phyloP scores from a whole-genome alignment of 2,888 invertebrate genomes.

The Helleia helle region DNA sequence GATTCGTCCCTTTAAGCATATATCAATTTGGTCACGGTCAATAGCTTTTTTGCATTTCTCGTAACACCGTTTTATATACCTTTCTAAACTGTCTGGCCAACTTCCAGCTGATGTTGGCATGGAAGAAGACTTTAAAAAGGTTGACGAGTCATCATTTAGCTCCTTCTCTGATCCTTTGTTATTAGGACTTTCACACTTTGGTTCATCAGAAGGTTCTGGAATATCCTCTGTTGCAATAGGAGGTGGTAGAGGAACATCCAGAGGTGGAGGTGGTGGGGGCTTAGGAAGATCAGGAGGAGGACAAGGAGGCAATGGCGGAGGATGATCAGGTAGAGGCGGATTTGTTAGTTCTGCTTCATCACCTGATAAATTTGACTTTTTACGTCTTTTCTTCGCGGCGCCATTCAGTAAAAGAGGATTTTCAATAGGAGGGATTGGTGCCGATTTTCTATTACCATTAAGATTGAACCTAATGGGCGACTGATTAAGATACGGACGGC shows the following conservation, averaged over 20 bases:
- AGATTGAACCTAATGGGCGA: slow-evolving; percentile 64
- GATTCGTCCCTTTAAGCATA: slow-evolving; percentile 94
- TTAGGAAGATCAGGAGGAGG: slow-evolving; percentile 60
- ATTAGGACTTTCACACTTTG: slow-evolving; percentile 25
- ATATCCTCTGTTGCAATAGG: slow-evolving; percentile 58
- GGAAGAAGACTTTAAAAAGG: slow-evolving; percentile 45
- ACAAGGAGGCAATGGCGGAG: slow-evolving; percentile 67
- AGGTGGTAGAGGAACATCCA: slow-evolving; percentile 58
- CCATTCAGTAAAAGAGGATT: slow-evolving; percentile 53
- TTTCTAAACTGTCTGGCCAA: slow-evolving; percentile 86
- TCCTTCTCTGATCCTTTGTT: slow-evolving; percentile 32
- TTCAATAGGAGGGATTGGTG: slow-evolving; percentile 50
- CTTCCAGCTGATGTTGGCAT: slow-evolving; percentile 67
- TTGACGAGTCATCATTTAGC: slow-evolving; percentile 38
- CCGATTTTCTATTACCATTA: slow-evolving; percentile 50
- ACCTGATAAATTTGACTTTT: slow-evolving; percentile 77
- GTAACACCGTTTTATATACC: slow-evolving; percentile 94
- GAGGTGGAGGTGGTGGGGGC: slow-evolving; percentile 42
- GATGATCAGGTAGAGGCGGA: slow-evolving; percentile 74
- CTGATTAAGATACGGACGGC: slow-evolving; percentile 58
- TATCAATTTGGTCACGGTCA: slow-evolving; percentile 95
- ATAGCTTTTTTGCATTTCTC: slow-evolving; percentile 89
- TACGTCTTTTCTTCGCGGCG: slow-evolving; percentile 83
- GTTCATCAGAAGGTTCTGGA: slow-evolving; percentile 47
- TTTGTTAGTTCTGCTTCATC: slow-evolving; percentile 38